phyloP scores from a whole-genome alignment of 2,113 vertebrate species.

The Columba janthina region DNA sequence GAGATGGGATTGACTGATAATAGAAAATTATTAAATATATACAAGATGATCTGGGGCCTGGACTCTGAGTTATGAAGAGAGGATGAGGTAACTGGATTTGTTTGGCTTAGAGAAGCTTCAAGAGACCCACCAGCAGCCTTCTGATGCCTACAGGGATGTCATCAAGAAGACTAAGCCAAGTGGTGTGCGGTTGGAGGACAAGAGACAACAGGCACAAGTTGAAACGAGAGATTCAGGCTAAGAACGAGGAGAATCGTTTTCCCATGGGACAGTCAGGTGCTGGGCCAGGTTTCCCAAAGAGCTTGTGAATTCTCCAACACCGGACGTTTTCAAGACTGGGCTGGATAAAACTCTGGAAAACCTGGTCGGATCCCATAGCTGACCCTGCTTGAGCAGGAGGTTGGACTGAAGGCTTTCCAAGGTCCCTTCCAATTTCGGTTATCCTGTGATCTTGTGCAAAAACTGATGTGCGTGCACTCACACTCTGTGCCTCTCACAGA shows the following conservation, averaged over 20 bases:
- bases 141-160: neutral
- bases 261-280: neutral
- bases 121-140: neutral
- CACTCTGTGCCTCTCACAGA: fast-evolving
- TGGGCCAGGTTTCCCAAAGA: neutral
- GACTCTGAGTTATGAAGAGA: neutral
- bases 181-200: neutral
- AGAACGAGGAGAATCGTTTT: neutral
- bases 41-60: neutral
- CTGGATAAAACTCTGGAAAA: neutral
- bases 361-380: neutral
- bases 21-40: neutral
- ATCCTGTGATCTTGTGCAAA: neutral
- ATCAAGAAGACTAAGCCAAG: neutral
- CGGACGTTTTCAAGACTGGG: neutral
- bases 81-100: neutral
- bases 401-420: neutral
- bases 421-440: neutral
- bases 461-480: neutral
- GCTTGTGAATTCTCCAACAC: neutral
- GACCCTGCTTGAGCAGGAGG: neutral
- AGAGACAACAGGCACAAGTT: neutral
- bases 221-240: neutral
- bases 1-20: neutral
- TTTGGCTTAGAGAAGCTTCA: neutral